Conservation (phyloP, 1,140 invertebrate genomes). For the Bombus sibiricus region DNA sequence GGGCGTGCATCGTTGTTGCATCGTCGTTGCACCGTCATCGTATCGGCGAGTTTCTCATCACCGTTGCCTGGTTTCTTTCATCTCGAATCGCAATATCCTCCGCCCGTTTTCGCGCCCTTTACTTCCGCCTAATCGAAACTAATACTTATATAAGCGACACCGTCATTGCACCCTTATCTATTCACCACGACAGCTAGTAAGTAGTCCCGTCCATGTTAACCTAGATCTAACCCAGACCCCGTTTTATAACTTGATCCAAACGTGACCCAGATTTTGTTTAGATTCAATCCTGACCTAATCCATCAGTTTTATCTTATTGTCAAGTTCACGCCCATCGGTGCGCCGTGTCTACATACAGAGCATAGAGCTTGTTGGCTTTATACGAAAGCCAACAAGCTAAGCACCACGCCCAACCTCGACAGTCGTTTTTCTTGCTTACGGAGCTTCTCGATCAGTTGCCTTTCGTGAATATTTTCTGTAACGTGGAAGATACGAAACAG, state of each 20-base stretch:
- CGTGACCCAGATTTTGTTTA: constrained; percentile 53
- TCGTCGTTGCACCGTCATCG: not conserved
- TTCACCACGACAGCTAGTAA: not conserved
- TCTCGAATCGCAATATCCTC: not conserved
- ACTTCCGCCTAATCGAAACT: not conserved
- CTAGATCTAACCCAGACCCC: constrained; percentile 42
- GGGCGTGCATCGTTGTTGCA: not conserved
- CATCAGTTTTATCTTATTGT: constrained; percentile 44
- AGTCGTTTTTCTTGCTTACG: not conserved
- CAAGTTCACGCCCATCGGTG: constrained; percentile 34
- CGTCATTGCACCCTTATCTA: constrained; percentile 12
- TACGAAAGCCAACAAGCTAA: not conserved
- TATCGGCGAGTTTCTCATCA: not conserved
- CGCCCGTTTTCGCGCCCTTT: not conserved
- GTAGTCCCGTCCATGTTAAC: constrained; percentile 10
- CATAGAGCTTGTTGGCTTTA: not conserved
- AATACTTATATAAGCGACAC: constrained; percentile 11
- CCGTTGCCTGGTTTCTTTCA: not conserved
- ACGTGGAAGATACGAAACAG: not conserved
- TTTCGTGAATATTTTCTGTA: not conserved
- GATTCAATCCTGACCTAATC: constrained; percentile 48
- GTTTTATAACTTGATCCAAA: constrained; percentile 40
- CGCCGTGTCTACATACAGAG: not conserved
- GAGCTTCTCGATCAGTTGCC: not conserved
- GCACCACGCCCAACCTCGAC: not conserved